Evolutionary conservation across 2,888 invertebrate species (phyloP).

Genomic region (Lasius fuliginosus): DNA sequence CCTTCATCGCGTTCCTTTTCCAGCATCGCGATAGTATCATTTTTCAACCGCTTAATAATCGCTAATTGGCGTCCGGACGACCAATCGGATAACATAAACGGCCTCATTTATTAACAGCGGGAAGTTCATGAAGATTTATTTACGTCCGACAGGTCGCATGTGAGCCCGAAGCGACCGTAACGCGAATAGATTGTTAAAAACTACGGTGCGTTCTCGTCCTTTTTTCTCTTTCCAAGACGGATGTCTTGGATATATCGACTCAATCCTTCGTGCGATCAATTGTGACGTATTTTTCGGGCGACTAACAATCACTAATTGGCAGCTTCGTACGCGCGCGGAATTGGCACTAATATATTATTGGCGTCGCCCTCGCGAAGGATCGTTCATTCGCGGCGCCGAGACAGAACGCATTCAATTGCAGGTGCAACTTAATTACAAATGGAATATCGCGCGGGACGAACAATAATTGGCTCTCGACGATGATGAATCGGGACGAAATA

Average conservation of each 20-base stretch:
- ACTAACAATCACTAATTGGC: conserved; percentile 56
- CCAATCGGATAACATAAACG: not conserved
- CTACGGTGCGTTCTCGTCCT: not conserved
- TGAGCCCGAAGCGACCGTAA: not conserved
- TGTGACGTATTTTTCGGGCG: conserved; percentile 34
- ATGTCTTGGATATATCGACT: not conserved
- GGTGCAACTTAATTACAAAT: conserved; percentile 68
- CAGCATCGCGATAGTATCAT: not conserved
- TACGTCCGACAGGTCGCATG: not conserved
- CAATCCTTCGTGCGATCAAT: not conserved
- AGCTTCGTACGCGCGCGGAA: conserved; percentile 1
- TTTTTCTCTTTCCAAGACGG: not conserved
- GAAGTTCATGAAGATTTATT: conserved; percentile 16
- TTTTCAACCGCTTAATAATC: conserved; percentile 16
- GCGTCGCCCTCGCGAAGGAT: conserved; percentile 14
- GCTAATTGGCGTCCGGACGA: conserved; percentile 3
- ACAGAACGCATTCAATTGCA: conserved; percentile 64
- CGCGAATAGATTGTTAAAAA: not conserved
- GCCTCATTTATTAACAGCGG: conserved; percentile 2
- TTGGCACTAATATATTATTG: conserved; percentile 51
- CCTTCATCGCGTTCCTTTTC: not conserved
- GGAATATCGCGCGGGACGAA: conserved; percentile 40
- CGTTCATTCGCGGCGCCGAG: conserved; percentile 27
- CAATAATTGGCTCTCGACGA: conserved; percentile 75
- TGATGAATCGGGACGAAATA: conserved; percentile 72